Evolutionary conservation across 2,797 vertebrate genomes (phyloP).

Genomic region (Gila robusta): DNA sequence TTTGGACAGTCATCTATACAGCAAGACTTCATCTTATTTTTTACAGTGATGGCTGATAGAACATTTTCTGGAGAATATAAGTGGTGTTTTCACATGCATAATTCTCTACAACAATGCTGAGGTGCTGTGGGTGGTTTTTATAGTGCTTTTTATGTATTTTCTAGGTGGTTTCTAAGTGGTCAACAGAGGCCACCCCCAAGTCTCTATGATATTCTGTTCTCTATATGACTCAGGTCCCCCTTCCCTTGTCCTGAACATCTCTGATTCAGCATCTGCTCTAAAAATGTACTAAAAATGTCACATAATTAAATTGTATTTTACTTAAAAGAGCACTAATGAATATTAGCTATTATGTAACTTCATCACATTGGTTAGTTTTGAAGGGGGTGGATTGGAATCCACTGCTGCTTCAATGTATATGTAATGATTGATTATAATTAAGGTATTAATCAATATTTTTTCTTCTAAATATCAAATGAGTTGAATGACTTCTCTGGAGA

Average conservation of each 20-base stretch:
- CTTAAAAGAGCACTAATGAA: slow-evolving; percentile 30
- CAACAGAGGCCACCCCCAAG: not conserved
- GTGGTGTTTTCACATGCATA: not conserved
- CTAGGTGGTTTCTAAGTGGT: not conserved
- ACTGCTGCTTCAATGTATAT: no score
- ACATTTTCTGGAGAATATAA: not conserved
- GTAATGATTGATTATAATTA: no score
- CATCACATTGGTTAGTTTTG: not conserved
- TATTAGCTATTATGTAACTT: slow-evolving; percentile 30
- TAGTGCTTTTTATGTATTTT: not conserved
- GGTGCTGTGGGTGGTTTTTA: not conserved
- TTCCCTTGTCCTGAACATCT: not conserved
- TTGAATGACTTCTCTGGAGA: no score
- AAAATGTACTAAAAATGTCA: not conserved
- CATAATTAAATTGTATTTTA: slow-evolving; percentile 23
- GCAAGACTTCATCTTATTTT: not conserved
- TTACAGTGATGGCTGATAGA: not conserved
- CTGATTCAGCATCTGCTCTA: not conserved
- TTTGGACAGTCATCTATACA: not conserved
- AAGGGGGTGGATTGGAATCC: no score
- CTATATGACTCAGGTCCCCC: not conserved
- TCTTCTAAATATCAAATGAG: no score
- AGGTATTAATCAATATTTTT: no score
- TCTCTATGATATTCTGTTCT: not conserved
- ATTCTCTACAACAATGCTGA: not conserved